Evolutionary conservation across 2,113 vertebrate genomes (phyloP).

Genomic region (Papio anubis): DNA sequence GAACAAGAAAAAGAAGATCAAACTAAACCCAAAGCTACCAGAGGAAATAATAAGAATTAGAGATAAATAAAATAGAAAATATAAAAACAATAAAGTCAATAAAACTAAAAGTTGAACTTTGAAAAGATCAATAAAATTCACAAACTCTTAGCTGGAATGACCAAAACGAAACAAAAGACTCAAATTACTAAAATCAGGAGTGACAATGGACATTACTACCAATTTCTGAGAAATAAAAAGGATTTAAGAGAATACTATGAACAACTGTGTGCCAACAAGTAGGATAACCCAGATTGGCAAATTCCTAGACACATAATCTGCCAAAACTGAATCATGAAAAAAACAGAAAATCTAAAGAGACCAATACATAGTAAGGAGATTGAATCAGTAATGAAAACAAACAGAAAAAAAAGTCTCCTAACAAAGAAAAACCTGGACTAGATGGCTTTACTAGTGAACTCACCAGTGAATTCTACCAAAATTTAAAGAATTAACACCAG

Average conservation of each 20-base stretch:
- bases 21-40: neutral
- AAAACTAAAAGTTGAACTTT: neutral
- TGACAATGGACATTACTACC: neutral
- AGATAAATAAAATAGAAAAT: neutral
- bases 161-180: neutral
- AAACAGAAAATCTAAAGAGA: neutral
- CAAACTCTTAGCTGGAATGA: neutral
- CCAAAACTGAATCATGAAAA: neutral
- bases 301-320: neutral
- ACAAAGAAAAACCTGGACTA: neutral
- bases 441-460: neutral
- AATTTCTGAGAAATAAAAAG: neutral
- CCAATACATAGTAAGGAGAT: neutral
- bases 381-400: neutral
- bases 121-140: neutral
- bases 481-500: neutral
- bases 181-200: neutral
- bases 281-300: neutral
- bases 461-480: neutral
- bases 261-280: neutral
- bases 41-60: neutral
- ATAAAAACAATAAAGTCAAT: neutral
- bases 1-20: neutral
- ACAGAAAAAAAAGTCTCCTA: neutral
- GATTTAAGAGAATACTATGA: neutral